phyloP scores from a whole-genome alignment of 2,888 invertebrate genomes.

The Dynastes hyllus region DNA sequence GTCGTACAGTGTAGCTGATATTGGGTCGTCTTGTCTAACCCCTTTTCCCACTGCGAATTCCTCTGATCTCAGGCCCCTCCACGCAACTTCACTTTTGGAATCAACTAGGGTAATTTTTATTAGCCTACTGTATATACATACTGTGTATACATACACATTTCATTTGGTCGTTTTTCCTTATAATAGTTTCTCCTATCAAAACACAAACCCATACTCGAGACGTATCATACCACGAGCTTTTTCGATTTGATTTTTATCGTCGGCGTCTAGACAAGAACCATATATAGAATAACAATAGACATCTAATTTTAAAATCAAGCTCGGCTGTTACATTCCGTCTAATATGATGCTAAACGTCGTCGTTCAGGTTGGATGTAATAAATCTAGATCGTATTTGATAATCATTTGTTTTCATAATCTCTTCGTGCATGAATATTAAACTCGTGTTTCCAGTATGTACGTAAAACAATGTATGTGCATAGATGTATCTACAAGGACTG shows the following conservation, averaged over 20 bases:
- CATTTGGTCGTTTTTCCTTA: too few relatives aligned
- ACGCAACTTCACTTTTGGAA: too few relatives aligned
- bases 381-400: conserved; percentile 22
- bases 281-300: conserved; percentile 32
- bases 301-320: conserved; percentile 26
- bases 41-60: too few relatives aligned
- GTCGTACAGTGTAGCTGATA: too few relatives aligned
- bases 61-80: too few relatives aligned
- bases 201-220: not conserved
- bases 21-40: too few relatives aligned
- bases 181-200: not conserved
- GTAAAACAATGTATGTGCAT: not conserved
- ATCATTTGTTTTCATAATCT: conserved; percentile 23
- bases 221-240: conserved; percentile 1
- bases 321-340: conserved; percentile 13
- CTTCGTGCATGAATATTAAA: conserved; percentile 19
- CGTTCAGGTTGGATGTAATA: conserved; percentile 2
- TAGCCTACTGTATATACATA: too few relatives aligned
- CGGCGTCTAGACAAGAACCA: conserved; percentile 28
- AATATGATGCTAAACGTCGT: conserved; percentile 30
- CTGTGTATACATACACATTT: too few relatives aligned
- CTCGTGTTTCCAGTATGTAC: conserved; percentile 2
- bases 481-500: not conserved
- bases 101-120: too few relatives aligned
- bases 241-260: conserved; percentile 25